These are phyloP conservation scores for Linepithema humile DNA, from an alignment of 1,140 invertebrate genomes.

Conservation along the genomic window DNA sequence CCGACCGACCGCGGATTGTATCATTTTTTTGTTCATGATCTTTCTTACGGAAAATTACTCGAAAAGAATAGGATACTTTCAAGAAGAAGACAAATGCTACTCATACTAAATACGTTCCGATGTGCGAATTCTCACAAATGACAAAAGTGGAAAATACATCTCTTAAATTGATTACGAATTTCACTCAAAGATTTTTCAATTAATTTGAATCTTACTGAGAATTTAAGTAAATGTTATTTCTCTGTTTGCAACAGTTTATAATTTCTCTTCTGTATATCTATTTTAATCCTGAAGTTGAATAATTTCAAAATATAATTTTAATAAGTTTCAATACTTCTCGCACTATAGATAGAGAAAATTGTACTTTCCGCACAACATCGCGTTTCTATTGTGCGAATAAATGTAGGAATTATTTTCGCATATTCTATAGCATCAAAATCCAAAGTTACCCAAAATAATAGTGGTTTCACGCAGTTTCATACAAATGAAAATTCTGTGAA, in stretches of 20 bases:
- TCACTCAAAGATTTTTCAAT: not conserved
- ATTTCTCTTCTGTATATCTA: not conserved
- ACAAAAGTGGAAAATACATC: not conserved
- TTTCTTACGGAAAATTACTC: conserved; percentile 8
- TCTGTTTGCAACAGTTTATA: not conserved
- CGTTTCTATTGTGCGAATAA: not conserved
- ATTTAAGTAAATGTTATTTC: not conserved
- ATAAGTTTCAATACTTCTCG: not conserved
- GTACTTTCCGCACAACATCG: not conserved
- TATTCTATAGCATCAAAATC: not conserved
- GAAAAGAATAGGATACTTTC: not conserved
- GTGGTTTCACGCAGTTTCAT: too few relatives aligned
- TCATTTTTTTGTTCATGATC: conserved; percentile 11
- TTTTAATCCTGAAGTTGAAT: conserved; percentile 4
- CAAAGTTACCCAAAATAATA: not conserved
- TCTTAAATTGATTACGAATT: not conserved
- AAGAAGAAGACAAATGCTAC: not conserved
- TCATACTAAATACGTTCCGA: not conserved
- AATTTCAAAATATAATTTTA: too few relatives aligned
- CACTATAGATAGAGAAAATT: conserved; percentile 10
- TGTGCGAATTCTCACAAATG: not conserved
- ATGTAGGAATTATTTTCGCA: conserved; percentile 1
- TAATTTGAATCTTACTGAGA: not conserved
- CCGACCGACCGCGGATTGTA: conserved; percentile 39
- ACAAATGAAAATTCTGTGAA: too few relatives aligned